These are phyloP conservation scores for Willowsia nigromaculata DNA, from an alignment of 2,888 invertebrate genomes.

Conservation along the genomic window DNA sequence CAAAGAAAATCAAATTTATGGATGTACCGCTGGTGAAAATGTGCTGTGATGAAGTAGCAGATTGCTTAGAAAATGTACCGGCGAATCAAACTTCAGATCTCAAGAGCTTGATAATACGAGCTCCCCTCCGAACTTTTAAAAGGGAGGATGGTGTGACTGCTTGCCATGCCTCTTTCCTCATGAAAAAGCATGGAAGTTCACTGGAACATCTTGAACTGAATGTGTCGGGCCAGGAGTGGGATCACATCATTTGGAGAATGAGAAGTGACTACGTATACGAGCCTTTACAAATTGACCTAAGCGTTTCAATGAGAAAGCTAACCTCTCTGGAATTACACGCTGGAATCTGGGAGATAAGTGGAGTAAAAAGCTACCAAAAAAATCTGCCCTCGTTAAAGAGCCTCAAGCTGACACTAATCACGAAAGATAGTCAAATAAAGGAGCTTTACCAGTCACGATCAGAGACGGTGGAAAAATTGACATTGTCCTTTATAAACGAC, in stretches of 20 bases:
- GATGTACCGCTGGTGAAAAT: conserved; percentile 51
- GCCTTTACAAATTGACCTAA: conserved; percentile 41
- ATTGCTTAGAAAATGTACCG: not conserved
- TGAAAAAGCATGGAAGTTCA: not conserved
- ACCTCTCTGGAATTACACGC: conserved; percentile 29
- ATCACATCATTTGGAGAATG: conserved; percentile 54
- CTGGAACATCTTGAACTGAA: conserved; percentile 9
- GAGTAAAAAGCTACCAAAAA: conserved; percentile 22
- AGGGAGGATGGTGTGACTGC: conserved; percentile 22
- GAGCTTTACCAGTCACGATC: conserved; percentile 13
- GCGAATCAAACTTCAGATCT: not conserved
- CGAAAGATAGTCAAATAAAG: conserved; percentile 33
- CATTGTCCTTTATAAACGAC: conserved; percentile 8
- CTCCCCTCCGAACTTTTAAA: conserved; percentile 30
- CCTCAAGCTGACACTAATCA: conserved; percentile 42
- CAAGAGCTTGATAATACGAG: not conserved
- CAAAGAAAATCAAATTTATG: conserved; percentile 13
- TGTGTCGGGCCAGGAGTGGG: conserved; percentile 24
- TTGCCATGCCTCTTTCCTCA: conserved; percentile 13
- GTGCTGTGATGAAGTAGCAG: not conserved
- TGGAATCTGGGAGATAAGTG: conserved; percentile 42
- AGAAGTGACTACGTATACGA: conserved; percentile 27
- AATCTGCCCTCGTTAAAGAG: conserved; percentile 17
- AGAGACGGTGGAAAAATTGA: conserved; percentile 10
- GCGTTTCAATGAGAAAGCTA: not conserved